phyloP scores from a whole-genome alignment of 1,140 invertebrate species.

The Tenebrio molitor region DNA sequence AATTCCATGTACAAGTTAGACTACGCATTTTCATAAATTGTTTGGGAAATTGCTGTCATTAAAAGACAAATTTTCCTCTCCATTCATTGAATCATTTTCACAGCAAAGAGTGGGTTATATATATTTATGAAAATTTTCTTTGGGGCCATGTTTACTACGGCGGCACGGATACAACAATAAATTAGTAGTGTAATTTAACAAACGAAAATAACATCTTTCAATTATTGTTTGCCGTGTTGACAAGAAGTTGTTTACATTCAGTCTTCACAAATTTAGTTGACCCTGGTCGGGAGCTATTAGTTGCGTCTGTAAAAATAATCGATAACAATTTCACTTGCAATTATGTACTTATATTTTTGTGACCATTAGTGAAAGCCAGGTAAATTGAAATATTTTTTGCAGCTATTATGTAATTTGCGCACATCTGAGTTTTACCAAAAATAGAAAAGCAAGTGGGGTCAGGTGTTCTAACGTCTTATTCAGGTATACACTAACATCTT shows the following conservation, averaged over 20 bases:
- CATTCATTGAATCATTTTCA: too few relatives aligned
- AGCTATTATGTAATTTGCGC: constrained; percentile 5
- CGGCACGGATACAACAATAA: neutral
- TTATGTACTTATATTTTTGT: neutral
- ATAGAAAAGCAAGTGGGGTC: neutral
- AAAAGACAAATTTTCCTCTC: too few relatives aligned
- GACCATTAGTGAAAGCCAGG: too few relatives aligned
- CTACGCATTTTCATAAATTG: too few relatives aligned
- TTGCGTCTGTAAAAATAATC: neutral
- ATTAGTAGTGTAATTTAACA: constrained; percentile 18
- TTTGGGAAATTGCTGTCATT: too few relatives aligned
- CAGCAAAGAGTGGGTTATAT: too few relatives aligned
- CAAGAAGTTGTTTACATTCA: constrained; percentile 23
- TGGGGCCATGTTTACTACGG: neutral
- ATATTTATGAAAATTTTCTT: too few relatives aligned
- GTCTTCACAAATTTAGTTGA: constrained; percentile 5
- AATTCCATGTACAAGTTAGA: too few relatives aligned
- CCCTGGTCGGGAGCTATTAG: constrained; percentile 25
- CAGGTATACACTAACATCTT: constrained; percentile 17
- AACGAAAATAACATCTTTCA: neutral
- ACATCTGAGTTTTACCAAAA: neutral
- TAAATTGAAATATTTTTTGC: too few relatives aligned
- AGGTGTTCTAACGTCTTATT: constrained; percentile 9
- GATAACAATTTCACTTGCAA: constrained; percentile 1
- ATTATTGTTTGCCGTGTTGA: constrained; percentile 15